A percentile compares a stretch with the other conserved stretches of the same genome.
These are phyloP conservation scores for Pediacus dermestoides DNA, from an alignment of 2,888 invertebrate genomes.

Conservation along the genomic window DNA sequence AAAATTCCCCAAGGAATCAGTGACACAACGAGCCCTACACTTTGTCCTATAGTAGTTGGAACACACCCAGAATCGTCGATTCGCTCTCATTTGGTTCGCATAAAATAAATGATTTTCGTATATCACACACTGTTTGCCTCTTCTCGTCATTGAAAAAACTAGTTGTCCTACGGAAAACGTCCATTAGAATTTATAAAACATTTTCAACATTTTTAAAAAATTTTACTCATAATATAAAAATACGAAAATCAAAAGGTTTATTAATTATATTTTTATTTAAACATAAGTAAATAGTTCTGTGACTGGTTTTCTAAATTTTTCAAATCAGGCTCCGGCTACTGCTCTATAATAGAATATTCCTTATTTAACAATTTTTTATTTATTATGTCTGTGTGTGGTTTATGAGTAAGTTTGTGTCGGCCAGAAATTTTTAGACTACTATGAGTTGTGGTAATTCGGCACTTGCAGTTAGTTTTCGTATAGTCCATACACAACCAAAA, in stretches of 20 bases:
- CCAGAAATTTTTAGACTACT: neutral
- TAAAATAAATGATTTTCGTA: conserved; percentile 3
- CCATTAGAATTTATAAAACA: too few species aligned
- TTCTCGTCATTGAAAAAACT: conserved; percentile 26
- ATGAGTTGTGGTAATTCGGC: neutral
- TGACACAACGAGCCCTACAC: conserved; percentile 18
- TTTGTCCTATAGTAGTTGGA: conserved; percentile 16
- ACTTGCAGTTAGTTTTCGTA: neutral
- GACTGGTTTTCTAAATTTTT: too few species aligned
- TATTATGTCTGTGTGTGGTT: neutral
- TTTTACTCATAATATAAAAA: too few species aligned
- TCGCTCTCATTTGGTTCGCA: neutral
- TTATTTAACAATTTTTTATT: neutral
- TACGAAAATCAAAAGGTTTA: too few species aligned
- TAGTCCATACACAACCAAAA: conserved; percentile 1
- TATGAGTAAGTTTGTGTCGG: neutral
- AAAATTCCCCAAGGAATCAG: conserved; percentile 9
- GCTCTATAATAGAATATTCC: too few species aligned
- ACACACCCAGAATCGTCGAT: conserved; percentile 19
- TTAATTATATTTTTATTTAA: too few species aligned
- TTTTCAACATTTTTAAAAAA: too few species aligned
- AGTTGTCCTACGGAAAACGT: conserved; percentile 16
- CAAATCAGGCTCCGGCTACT: too few species aligned
- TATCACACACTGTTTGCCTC: conserved; percentile 34
- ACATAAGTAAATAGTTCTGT: too few species aligned